Evolutionary conservation across 2,797 vertebrate species (phyloP), one percentile per base, ranked within the genome.

Genomic region (Sebastes glaucus): DNA sequence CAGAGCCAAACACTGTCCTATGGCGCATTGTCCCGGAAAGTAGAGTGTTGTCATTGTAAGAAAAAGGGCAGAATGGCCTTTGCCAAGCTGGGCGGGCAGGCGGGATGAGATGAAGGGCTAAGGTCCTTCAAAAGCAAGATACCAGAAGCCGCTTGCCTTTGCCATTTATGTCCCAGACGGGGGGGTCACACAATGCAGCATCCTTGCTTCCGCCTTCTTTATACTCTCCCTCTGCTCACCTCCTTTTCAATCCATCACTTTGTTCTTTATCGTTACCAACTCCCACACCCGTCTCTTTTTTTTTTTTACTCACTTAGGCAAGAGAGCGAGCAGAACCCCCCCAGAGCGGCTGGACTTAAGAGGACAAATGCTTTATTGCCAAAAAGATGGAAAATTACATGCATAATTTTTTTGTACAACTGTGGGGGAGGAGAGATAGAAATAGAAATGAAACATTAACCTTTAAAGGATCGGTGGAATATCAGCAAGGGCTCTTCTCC

Each of bases 41-140:
- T 73, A 68, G 78, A 87, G 52, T 56, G 78, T 65, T 79, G 83
- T 80, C 85, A 87, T 87, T 88, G 85, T 79, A 23, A 38, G 71
- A 23, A 83, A 90, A 91, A 88, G 87, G 86, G 83, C 84, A 91
- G 75, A 72, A 71, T 82, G 89, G 81, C 84, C 87, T 93, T 92
- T 90, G 85, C 80, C 73, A 80, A 77, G 88, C 72, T n/a, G 61
- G 28, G 70, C 46, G n/a, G 64, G 71, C 46, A 23, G 62, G 46
- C n/a, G 23, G 71, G 78, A 71, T 33, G 75, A 86, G 81, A 90
- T 82, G 80, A 90, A 83, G 80, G 72, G 65, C 83, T 71, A 27
- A 60, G 85, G 79, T 86, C 81, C 74, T 84, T 91, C 76, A 88
- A 86, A 94, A 83, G 82, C 73, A 64, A 69, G 78, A 79, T 63